phyloP scores from a whole-genome alignment of 2,113 vertebrate genomes.

The Phaetusa simplex region DNA sequence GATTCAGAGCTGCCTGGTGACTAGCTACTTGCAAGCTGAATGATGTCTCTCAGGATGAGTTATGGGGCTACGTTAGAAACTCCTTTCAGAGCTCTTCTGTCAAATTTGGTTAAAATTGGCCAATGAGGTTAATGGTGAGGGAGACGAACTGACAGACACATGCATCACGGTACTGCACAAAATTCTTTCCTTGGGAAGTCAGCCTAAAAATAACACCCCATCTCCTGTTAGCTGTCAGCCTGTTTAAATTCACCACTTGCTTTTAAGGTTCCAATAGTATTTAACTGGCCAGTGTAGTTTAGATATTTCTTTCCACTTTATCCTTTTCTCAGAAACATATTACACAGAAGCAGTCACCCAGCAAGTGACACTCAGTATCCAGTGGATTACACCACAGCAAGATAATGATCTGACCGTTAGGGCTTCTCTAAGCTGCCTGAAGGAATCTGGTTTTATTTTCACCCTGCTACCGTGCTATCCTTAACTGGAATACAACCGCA shows the following conservation, averaged over 20 bases:
- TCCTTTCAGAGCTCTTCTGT: neutral
- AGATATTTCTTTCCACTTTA: neutral
- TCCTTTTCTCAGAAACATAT: neutral
- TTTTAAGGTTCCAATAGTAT: neutral
- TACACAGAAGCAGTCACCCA: neutral
- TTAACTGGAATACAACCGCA: neutral
- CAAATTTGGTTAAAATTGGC: constrained; percentile 23
- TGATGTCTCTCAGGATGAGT: neutral
- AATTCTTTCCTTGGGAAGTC: neutral
- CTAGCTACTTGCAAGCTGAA: neutral
- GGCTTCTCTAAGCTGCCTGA: neutral
- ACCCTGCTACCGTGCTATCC: neutral
- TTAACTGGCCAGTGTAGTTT: neutral
- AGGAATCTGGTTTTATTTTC: neutral
- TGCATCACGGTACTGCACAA: neutral
- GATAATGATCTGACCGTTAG: neutral
- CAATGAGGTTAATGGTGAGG: neutral
- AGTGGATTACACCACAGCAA: neutral
- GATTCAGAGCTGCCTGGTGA: neutral
- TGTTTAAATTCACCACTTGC: neutral
- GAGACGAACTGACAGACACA: neutral
- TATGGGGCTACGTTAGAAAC: neutral
- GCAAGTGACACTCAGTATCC: neutral
- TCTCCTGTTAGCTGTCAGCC: neutral
- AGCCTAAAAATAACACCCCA: constrained; percentile 29